phyloP scores from a whole-genome alignment of 1,140 invertebrate genomes.

The Drosophila busckii region DNA sequence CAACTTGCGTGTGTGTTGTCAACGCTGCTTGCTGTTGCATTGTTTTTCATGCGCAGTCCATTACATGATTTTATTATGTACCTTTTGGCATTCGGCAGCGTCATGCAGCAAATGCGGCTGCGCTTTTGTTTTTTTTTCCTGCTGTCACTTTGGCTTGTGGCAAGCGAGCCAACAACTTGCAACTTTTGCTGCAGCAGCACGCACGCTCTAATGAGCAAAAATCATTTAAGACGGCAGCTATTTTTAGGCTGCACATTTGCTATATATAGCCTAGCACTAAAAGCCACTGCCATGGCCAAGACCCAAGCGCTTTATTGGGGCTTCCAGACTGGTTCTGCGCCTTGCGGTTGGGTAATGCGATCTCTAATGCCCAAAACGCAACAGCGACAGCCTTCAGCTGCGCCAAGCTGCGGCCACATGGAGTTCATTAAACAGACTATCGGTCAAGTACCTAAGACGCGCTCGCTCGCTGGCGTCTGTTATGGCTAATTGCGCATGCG shows the following conservation, averaged over 20 bases:
- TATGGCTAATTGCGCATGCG: constrained; percentile 69
- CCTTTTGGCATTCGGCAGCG: constrained; percentile 73
- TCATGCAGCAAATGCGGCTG: constrained; percentile 69
- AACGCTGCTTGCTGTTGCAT: constrained; percentile 68
- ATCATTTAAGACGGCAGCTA: constrained; percentile 72
- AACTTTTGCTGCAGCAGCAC: constrained; percentile 37
- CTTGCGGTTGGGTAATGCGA: constrained; percentile 47
- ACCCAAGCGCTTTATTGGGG: constrained; percentile 53
- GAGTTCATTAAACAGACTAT: constrained; percentile 48
- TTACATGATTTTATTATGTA: constrained; percentile 77
- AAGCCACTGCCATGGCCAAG: constrained; percentile 28
- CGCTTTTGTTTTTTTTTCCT: constrained; percentile 73
- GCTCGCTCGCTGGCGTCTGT: too few relatives aligned
- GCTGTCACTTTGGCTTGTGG: constrained; percentile 61
- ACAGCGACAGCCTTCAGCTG: constrained; percentile 2
- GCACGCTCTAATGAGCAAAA: constrained; percentile 76
- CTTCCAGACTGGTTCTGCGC: constrained; percentile 35
- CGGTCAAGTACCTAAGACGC: constrained; percentile 64
- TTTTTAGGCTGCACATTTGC: constrained; percentile 70
- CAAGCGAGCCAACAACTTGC: constrained; percentile 15
- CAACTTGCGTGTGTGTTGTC: constrained; percentile 44
- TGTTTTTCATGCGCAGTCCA: constrained; percentile 75
- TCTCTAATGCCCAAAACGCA: constrained; percentile 51
- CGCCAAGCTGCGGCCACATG: constrained; percentile 11
- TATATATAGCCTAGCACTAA: constrained; percentile 55